A percentile compares a stretch with the other conserved stretches of the same genome.
Evolutionary conservation across 2,888 invertebrate species (phyloP).

Genomic region (Ectobius pallidus): DNA sequence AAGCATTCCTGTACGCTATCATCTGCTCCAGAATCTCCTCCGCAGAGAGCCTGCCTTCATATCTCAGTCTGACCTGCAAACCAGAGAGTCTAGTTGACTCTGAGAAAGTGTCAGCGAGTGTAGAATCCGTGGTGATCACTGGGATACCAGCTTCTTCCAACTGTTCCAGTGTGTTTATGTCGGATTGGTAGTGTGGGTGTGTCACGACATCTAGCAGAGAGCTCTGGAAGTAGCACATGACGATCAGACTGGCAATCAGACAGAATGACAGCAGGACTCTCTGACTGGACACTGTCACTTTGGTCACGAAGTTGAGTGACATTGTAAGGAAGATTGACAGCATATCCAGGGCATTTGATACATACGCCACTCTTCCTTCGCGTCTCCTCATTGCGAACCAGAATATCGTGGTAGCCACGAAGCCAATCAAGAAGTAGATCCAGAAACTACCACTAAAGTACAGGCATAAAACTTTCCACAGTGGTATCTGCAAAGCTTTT

Average conservation of each 20-base stretch:
- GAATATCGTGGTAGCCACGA: neutral
- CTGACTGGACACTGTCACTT: conserved; percentile 39
- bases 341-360: neutral
- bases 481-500: conserved; percentile 53
- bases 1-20: neutral
- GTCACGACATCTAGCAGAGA: conserved; percentile 55
- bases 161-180: conserved; percentile 55
- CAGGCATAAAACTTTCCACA: conserved; percentile 52
- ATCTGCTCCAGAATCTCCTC: neutral
- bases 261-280: conserved; percentile 52
- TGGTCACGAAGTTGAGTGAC: neutral
- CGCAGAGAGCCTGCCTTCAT: no score
- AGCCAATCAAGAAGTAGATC: conserved; percentile 43
- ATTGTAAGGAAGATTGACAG: neutral
- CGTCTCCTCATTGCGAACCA: neutral
- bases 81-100: neutral
- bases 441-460: conserved; percentile 39
- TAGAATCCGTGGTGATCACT: conserved; percentile 52
- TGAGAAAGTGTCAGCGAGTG: conserved; percentile 51
- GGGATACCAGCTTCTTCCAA: conserved; percentile 54
- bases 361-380: neutral
- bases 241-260: conserved; percentile 52
- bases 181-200: conserved; percentile 54
- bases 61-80: no score
- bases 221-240: conserved; percentile 55